Evolutionary conservation across 37 sponge, comb jelly and placozoan genomes (phyloP), one percentile per base, ranked within the genome.

Genomic region (Beroe forskalii): DNA sequence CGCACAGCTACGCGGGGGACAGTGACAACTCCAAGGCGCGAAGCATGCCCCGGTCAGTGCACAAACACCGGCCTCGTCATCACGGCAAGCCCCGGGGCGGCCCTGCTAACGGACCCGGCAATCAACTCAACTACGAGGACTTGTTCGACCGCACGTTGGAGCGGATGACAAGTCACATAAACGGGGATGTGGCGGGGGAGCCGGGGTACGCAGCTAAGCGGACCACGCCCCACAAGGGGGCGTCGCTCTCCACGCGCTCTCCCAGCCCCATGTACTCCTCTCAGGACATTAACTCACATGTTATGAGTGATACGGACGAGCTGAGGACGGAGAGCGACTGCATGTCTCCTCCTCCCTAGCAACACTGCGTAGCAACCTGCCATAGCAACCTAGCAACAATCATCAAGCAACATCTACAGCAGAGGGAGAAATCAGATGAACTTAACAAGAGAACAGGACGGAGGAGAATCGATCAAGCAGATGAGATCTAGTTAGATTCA

Each of bases 251-350:
- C n/a, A 80, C 86, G 30, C 37, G 55, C 30, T 80, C 86, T 4
- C 86, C 86, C 55, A 80, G 86, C 22, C 86, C 86, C 55, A 44
- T 80, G 86, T 80, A 80, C 55, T 38, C 40, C 31, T 80, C 86
- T 24, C 44, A 80, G 44, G 86, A 80, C 17, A 48, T 48, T 17
- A 48, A 48, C 55, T 48, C 55, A 17, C 20, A 80, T 43, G 55
- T 41, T 3, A 44, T 41, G 44, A 80, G 44, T 25, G 86, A 80
- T 38, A 44, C 44, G 4, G 86, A 80, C n/a, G 86, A 80, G 55
- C 86, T 80, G 86, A 41, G 72, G 72, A 69, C 55, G 55, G 86
- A 80, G 55, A 80, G 86, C 22, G 86, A 80, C 22, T 22, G 28
- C 55, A 33, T 37, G 14, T 37, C 86, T 3, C 86, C 86, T 22